Conservation (phyloP, 2,797 vertebrate genomes). For the Balearica regulorum region DNA sequence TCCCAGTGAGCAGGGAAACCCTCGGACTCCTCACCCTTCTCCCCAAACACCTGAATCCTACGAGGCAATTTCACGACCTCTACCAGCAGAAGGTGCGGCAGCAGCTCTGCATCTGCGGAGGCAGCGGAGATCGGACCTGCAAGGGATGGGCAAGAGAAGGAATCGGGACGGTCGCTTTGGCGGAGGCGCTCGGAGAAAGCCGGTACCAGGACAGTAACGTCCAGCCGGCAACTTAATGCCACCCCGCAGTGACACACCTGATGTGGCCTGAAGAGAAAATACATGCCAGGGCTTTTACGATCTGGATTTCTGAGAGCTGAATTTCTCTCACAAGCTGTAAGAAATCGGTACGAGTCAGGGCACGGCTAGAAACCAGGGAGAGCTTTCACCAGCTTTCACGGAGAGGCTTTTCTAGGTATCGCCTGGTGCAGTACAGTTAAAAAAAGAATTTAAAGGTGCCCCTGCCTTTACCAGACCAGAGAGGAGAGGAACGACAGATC, state of each 20-base stretch:
- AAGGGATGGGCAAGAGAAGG: too few species aligned
- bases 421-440: neutral
- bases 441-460: too few species aligned
- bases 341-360: rapidly evolving
- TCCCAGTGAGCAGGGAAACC: neutral
- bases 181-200: neutral
- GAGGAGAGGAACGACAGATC: neutral
- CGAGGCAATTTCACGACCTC: rapidly evolving
- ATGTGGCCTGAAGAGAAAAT: neutral
- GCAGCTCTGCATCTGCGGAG: neutral
- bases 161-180: neutral
- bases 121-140: neutral
- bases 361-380: rapidly evolving
- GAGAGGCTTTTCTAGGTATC: neutral
- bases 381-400: neutral
- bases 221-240: neutral
- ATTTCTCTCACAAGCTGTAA: neutral
- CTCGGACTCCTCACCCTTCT: neutral
- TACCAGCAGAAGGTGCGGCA: neutral
- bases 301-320: neutral
- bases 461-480: neutral
- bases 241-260: rapidly evolving
- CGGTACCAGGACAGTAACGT: neutral
- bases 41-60: rapidly evolving
- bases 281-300: rapidly evolving